phyloP scores from a whole-genome alignment of 2,888 invertebrate genomes.

The Sarcophaga rosellei region DNA sequence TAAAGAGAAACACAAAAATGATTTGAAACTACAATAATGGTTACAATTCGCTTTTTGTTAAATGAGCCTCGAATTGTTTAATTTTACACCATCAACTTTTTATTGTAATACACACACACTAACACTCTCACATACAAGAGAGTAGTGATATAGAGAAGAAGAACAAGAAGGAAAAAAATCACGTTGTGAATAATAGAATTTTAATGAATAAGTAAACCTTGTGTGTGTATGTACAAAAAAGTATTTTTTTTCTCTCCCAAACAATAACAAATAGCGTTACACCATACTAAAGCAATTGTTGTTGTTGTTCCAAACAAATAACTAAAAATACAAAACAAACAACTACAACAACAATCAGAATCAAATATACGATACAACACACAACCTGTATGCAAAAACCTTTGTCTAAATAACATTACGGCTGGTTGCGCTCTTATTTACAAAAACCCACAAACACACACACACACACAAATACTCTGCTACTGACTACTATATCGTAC shows the following conservation, averaged over 20 bases:
- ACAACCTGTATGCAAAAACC: constrained; percentile 16
- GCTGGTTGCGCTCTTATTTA: constrained; percentile 10
- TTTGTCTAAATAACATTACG: constrained; percentile 57
- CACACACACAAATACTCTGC: not conserved
- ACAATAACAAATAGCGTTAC: not conserved
- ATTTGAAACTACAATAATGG: constrained; percentile 9
- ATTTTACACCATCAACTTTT: constrained; percentile 61
- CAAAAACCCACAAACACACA: constrained; percentile 43
- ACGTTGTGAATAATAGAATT: constrained; percentile 61
- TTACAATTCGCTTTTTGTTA: constrained; percentile 33
- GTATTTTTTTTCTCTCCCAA: constrained; percentile 34
- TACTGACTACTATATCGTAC: no score
- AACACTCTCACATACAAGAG: not conserved
- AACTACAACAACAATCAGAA: not conserved
- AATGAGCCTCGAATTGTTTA: constrained; percentile 57
- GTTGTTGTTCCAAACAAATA: no score
- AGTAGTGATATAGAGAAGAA: not conserved
- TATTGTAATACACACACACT: constrained; percentile 21
- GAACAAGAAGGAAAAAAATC: constrained; percentile 38
- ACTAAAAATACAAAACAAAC: no score
- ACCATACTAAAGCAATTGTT: not conserved
- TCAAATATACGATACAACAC: not conserved
- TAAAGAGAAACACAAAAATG: constrained; percentile 20
- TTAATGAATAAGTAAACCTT: constrained; percentile 61
- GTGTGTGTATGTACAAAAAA: constrained; percentile 39